phyloP scores from a whole-genome alignment of 1,140 invertebrate species.

The Pinna nobilis region DNA sequence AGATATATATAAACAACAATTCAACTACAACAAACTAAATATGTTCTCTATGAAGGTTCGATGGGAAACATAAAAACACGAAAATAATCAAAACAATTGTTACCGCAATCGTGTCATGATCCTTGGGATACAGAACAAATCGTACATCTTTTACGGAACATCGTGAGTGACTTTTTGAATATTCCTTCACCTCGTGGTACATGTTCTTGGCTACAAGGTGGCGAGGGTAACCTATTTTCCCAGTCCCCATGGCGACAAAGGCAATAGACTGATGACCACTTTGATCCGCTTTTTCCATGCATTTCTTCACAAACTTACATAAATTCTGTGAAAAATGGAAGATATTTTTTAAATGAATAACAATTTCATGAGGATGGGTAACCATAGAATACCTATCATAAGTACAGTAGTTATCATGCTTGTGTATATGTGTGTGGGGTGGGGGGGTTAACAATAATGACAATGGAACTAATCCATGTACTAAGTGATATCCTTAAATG shows the following conservation, averaged over 20 bases:
- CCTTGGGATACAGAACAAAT: conserved; percentile 59
- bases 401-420: not conserved
- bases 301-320: conserved; percentile 33
- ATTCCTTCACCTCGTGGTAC: conserved; percentile 44
- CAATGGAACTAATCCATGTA: not conserved
- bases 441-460: not conserved
- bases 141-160: conserved; percentile 39
- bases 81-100: not conserved
- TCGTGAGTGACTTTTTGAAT: conserved; percentile 16
- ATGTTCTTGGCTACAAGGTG: conserved; percentile 52
- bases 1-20: not conserved
- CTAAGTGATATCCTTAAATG: too few species aligned
- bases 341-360: not conserved
- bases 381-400: not conserved
- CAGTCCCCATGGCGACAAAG: conserved; percentile 58
- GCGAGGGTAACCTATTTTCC: conserved; percentile 49
- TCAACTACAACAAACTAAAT: not conserved
- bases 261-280: conserved; percentile 40
- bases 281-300: conserved; percentile 40
- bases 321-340: conserved; percentile 35
- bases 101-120: conserved; percentile 46
- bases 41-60: not conserved
- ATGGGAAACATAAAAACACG: not conserved
- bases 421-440: too few species aligned
- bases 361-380: not conserved